Evolutionary conservation across 2,888 invertebrate species (phyloP).

Genomic region (Coleophora flavipennella): DNA sequence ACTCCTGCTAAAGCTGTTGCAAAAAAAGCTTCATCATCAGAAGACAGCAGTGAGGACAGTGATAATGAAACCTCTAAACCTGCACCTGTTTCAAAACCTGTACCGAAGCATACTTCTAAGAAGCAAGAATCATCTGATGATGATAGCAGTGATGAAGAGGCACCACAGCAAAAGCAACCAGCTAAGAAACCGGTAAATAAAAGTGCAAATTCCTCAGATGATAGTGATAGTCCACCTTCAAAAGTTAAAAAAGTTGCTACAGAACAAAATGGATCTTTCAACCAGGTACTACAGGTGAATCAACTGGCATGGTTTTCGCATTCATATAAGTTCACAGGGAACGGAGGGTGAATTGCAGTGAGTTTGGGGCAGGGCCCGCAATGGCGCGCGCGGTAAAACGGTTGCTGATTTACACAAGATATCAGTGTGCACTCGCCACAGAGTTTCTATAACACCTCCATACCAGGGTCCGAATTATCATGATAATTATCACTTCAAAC

Average conservation of each 20-base stretch:
- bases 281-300: not conserved
- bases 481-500: too few species aligned
- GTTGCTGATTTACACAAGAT: too few species aligned
- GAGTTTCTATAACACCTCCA: too few species aligned
- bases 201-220: slow-evolving; percentile 20
- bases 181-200: slow-evolving; percentile 17
- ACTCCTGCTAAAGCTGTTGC: slow-evolving; percentile 15
- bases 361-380: too few species aligned
- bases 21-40: slow-evolving; percentile 34
- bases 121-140: slow-evolving; percentile 25
- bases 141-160: slow-evolving; percentile 28
- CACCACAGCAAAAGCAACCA: slow-evolving; percentile 30
- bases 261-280: slow-evolving; percentile 17
- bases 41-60: slow-evolving; percentile 35
- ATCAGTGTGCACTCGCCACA: too few species aligned
- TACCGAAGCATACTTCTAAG: slow-evolving; percentile 14
- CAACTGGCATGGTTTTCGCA: not conserved
- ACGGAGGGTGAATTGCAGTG: too few species aligned
- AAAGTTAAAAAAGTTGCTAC: slow-evolving; percentile 30
- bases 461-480: too few species aligned
- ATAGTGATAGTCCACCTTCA: slow-evolving; percentile 28
- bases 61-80: slow-evolving; percentile 27
- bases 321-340: too few species aligned
- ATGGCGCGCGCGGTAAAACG: too few species aligned
- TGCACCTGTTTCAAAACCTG: slow-evolving; percentile 19